Evolutionary conservation across 2,888 invertebrate species (phyloP).

Genomic region (Thysanoteuthis rhombus): DNA sequence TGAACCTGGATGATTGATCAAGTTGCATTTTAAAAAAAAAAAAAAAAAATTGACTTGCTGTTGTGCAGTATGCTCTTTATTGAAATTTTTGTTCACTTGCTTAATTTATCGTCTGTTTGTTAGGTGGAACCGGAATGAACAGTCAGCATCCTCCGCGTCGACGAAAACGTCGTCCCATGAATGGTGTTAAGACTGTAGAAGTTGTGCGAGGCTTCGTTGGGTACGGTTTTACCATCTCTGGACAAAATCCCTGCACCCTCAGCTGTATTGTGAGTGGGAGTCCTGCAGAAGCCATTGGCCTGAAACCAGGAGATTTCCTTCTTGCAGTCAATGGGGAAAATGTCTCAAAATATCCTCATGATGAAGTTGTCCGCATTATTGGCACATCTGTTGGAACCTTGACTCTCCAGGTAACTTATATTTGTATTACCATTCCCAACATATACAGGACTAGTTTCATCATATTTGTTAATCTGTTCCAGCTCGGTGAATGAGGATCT

Average conservation of each 20-base stretch:
- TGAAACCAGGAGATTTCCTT: constrained; percentile 90
- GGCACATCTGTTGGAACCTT: constrained; percentile 81
- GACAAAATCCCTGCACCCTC: constrained; percentile 93
- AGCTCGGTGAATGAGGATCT: too few relatives aligned
- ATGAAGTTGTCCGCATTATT: constrained; percentile 90
- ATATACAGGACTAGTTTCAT: too few relatives aligned
- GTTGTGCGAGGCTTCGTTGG: constrained; percentile 87
- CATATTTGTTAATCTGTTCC: too few relatives aligned
- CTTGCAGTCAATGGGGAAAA: constrained; percentile 88
- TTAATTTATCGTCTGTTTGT: background rate
- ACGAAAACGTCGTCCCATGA: constrained; percentile 78
- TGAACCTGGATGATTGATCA: too few relatives aligned
- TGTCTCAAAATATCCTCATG: constrained; percentile 91
- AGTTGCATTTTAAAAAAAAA: too few relatives aligned
- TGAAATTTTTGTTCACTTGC: background rate
- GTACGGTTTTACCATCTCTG: constrained; percentile 97
- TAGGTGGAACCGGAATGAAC: constrained; percentile 34
- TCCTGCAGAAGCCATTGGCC: constrained; percentile 89
- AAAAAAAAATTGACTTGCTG: too few relatives aligned
- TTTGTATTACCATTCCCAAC: background rate
- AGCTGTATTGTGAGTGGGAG: constrained; percentile 90
- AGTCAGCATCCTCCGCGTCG: constrained; percentile 69
- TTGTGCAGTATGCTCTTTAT: too few relatives aligned
- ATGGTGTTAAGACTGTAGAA: constrained; percentile 84
- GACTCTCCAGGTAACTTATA: constrained; percentile 52